Evolutionary conservation across 2,888 invertebrate genomes (phyloP), one percentile per base, ranked within the genome.

Genomic region (Stenolophus ochropezus): DNA sequence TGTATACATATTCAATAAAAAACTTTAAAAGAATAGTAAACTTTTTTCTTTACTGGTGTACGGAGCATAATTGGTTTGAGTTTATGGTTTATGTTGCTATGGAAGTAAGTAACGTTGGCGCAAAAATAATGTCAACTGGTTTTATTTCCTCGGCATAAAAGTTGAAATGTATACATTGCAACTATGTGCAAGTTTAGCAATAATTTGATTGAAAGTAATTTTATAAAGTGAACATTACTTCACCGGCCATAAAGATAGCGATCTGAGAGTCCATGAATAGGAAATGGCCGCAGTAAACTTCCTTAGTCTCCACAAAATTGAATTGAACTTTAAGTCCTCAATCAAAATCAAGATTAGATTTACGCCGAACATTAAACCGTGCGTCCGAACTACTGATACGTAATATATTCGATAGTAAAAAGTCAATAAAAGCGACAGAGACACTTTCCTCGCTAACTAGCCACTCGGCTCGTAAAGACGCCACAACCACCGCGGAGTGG

Each of bases 321-420:
- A 42, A 42, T 42, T 42, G 33, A 42, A 5, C 56, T 56, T 11
- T 56, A 56, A 56, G n/a, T 61, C 27, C 14, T 61, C 14, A 25
- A 61, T 61, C 61, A 61, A 61, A 51, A 14, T 61, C 61, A 25
- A 11, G n/a, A 23, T 27, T 25, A 25, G 23, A 61, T 61, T 61
- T 61, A 61, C 23, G 27, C 4, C n/a, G 1, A 61, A 27, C 27
- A 61, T 61, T 23, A 61, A 61, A 61, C n/a, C 14, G 4, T 61
- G n/a, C 23, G 14, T 61, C n/a, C 23, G 27, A 56, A 61, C 61
- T 61, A 61, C 61, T 61, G 61, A 25, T 25, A 21, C 11, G 61
- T 61, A 61, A 61, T 61, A 61, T 61, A 61, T 25, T 61, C n/a
- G 23, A 11, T 11, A 61, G 23, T 61, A 61, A 61, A 61, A 61